Conservation (phyloP, 2,888 invertebrate genomes). For the Lymantria dispar region DNA sequence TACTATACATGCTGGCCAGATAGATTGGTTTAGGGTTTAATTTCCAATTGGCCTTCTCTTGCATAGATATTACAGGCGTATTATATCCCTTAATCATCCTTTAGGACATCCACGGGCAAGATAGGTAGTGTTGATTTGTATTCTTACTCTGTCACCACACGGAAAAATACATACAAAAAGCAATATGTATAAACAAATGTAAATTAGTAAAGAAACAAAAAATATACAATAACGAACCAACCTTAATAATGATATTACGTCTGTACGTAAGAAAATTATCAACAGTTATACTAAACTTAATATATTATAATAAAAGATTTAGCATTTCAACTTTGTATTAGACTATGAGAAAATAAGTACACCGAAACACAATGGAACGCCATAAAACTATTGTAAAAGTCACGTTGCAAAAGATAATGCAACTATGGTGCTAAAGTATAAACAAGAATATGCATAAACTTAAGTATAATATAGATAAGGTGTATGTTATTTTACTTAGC, state of each 20-base stretch:
- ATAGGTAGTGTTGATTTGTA: no score
- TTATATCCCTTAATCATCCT: no score
- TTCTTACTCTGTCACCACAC: no score
- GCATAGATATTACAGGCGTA: no score
- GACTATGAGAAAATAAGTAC: conserved; percentile 16
- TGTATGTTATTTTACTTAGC: neutral
- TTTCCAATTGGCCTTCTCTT: no score
- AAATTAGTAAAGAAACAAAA: no score
- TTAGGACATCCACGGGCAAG: no score
- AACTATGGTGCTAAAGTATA: conserved; percentile 22
- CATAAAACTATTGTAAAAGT: conserved; percentile 32
- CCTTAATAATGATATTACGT: neutral
- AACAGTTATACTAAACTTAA: conserved; percentile 4
- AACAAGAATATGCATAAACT: conserved; percentile 2
- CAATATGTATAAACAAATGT: no score
- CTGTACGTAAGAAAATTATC: neutral
- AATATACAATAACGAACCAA: no score
- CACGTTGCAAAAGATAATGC: conserved; percentile 21
- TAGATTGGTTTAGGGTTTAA: no score
- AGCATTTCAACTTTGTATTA: conserved; percentile 16
- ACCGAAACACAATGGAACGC: conserved; percentile 21
- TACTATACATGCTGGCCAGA: no score
- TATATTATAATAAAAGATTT: conserved; percentile 8
- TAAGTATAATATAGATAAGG: neutral
- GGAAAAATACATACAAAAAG: no score